Percentiles rank a stretch among this genome's conserved stretches.
These are phyloP conservation scores for Tympanuchus pallidicinctus DNA, from an alignment of 2,113 vertebrate genomes.

Conservation along the genomic window DNA sequence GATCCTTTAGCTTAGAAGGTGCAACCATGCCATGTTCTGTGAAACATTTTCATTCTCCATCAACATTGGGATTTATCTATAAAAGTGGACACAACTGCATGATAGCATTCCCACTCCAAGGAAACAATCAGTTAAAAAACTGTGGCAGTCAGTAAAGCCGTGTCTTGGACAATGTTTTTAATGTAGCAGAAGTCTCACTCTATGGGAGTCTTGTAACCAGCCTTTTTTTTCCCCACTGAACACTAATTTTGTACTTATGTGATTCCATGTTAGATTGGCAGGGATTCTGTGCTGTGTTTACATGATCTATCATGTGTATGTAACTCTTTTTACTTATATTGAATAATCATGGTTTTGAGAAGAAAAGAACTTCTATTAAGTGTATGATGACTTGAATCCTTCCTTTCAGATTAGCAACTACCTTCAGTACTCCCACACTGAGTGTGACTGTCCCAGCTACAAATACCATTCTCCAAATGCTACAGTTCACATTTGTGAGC, in stretches of 20 bases:
- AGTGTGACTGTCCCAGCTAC: conserved; percentile 54
- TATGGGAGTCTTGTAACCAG: not conserved
- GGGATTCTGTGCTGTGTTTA: not conserved
- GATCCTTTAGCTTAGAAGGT: not conserved
- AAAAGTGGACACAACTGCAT: not conserved
- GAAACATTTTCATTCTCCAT: not conserved
- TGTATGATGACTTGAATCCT: conserved; percentile 46
- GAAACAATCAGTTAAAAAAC: not conserved
- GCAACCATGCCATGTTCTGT: accelerated
- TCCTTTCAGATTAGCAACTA: conserved; percentile 48
- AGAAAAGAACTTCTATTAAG: conserved; percentile 25
- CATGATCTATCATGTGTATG: not conserved
- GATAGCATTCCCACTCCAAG: not conserved
- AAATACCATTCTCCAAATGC: conserved; percentile 56
- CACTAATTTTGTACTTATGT: not conserved
- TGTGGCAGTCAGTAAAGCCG: not conserved
- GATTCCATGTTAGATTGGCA: not conserved
- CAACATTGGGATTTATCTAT: not conserved
- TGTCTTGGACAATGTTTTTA: not conserved
- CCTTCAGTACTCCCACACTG: conserved; percentile 33
- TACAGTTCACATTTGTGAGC: conserved; percentile 31
- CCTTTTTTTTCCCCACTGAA: not conserved
- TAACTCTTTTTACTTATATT: conserved; percentile 36
- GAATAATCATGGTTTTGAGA: conserved; percentile 33
- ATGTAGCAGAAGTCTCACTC: not conserved